Evolutionary conservation across 30 jellyfish, hydroid and myxozoan genomes (phyloP).

Genomic region (Aurelia aurita): DNA sequence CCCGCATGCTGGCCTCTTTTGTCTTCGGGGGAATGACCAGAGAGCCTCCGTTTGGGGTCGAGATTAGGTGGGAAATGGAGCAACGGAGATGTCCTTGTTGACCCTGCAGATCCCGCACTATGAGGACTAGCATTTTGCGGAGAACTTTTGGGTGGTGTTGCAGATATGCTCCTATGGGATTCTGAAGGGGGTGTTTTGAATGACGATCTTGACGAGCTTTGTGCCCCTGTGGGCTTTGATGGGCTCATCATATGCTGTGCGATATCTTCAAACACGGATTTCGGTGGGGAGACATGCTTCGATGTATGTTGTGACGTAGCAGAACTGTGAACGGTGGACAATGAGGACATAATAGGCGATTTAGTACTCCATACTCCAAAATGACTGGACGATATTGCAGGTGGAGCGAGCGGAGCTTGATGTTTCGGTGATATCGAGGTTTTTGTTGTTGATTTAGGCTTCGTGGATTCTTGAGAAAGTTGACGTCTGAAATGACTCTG

Average conservation of each 20-base stretch:
- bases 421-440: background rate
- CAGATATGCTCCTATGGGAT: conserved; percentile 35
- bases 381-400: background rate
- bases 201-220: conserved; percentile 5
- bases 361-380: conserved; percentile 1
- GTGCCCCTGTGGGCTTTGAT: conserved; percentile 1
- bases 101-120: conserved; percentile 15
- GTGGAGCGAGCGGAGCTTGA: background rate
- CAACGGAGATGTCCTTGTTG: conserved; percentile 59
- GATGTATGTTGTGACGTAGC: background rate
- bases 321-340: background rate
- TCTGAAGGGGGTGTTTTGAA: conserved; percentile 67
- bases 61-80: conserved; percentile 45
- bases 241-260: background rate
- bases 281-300: conserved; percentile 26
- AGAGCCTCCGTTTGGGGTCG: conserved; percentile 47
- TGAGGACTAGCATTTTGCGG: conserved; percentile 57
- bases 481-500: background rate
- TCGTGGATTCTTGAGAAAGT: conserved; percentile 8
- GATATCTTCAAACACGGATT: conserved; percentile 11
- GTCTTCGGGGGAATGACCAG: conserved; percentile 74
- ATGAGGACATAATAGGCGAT: background rate
- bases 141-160: conserved; percentile 60
- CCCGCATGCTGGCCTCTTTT: conserved; percentile 22
- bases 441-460: background rate